Percentiles rank a stretch among this genome's conserved stretches.
These are phyloP conservation scores for Epinotia bilunana DNA, from an alignment of 2,888 invertebrate species.

Conservation along the genomic window DNA sequence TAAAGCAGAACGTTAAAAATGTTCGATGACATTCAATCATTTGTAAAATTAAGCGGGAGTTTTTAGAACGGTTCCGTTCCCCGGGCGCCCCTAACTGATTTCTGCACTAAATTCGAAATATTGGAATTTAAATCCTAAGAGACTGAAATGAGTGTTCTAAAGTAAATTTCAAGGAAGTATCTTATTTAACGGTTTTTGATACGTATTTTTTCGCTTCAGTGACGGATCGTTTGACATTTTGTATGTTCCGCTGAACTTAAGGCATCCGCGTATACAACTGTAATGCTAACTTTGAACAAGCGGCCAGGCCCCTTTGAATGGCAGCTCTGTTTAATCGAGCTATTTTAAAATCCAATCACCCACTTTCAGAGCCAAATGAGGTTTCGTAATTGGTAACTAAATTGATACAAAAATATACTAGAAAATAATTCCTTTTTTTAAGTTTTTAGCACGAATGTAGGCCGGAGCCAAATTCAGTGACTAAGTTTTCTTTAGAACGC, in stretches of 20 bases:
- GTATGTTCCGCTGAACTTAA: constrained; percentile 35
- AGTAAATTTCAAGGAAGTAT: constrained; percentile 56
- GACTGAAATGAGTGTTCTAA: constrained; percentile 82
- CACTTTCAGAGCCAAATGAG: not conserved
- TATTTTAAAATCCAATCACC: constrained; percentile 8
- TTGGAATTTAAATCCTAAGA: constrained; percentile 78
- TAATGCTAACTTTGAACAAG: not conserved
- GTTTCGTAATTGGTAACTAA: not conserved
- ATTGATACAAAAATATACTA: not conserved
- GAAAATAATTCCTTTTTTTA: not conserved
- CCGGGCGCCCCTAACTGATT: constrained; percentile 33
- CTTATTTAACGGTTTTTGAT: constrained; percentile 45
- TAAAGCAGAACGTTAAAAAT: constrained; percentile 2
- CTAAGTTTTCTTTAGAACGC: constrained; percentile 41
- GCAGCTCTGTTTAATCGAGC: not conserved
- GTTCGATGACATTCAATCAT: constrained; percentile 16
- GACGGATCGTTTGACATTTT: constrained; percentile 36
- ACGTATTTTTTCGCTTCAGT: constrained; percentile 44
- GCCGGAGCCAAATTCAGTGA: constrained; percentile 26
- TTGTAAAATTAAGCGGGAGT: constrained; percentile 9
- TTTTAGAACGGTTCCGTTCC: not conserved
- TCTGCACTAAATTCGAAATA: constrained; percentile 54
- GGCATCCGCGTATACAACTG: constrained; percentile 25
- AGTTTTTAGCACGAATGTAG: not conserved
- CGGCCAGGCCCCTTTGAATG: not conserved